phyloP scores from a whole-genome alignment of 2,113 vertebrate species.

The Steatornis caripensis region DNA sequence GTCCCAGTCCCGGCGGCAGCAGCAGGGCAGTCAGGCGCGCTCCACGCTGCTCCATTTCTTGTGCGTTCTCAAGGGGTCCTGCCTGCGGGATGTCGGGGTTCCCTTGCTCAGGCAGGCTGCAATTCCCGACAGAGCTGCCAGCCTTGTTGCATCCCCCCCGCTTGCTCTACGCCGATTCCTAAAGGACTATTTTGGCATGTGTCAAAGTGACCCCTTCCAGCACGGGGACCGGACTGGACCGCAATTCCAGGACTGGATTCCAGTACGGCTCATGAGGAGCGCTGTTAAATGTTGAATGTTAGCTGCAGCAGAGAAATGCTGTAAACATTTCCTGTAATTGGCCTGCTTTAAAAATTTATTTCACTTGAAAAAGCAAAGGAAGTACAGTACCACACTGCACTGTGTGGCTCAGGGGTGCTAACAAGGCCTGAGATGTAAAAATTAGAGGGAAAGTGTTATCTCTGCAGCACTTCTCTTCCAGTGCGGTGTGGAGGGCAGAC shows the following conservation, averaged over 20 bases:
- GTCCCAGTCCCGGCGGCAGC: neutral
- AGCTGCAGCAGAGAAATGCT: neutral
- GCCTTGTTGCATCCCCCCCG: neutral
- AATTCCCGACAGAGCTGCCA: neutral
- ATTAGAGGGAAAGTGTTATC: neutral
- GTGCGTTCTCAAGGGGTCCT: neutral
- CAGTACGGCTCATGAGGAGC: neutral
- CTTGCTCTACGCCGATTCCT: neutral
- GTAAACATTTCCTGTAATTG: conserved; percentile 18
- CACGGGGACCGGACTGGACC: too few relatives aligned
- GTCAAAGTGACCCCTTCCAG: neutral
- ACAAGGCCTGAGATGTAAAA: neutral
- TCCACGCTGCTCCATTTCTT: neutral
- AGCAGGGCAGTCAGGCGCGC: neutral
- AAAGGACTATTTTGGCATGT: neutral
- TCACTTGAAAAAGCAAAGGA: neutral
- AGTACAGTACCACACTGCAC: neutral
- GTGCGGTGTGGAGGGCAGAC: neutral
- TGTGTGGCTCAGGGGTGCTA: neutral
- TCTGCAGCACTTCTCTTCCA: neutral
- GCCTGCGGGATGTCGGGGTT: neutral
- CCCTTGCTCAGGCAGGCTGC: neutral
- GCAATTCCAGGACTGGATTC: neutral
- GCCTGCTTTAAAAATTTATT: conserved; percentile 29
- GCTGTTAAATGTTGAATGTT: conserved; percentile 1